Evolutionary conservation across 2,113 vertebrate species (phyloP).

Genomic region (Thalassarche chlororhynchos): DNA sequence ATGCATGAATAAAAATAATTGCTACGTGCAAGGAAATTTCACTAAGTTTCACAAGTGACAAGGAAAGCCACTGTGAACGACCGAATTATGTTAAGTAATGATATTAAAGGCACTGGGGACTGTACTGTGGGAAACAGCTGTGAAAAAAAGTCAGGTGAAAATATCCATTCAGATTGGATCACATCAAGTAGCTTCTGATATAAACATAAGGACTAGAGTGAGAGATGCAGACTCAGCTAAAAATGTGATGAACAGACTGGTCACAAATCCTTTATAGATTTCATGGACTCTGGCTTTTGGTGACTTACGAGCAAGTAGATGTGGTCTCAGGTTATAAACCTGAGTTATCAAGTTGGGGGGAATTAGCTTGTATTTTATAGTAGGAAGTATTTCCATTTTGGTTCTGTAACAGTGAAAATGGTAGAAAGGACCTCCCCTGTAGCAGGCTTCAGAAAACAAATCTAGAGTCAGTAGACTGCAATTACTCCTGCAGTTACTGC

Average conservation of each 20-base stretch:
- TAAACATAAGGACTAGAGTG: neutral
- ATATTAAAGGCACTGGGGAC: neutral
- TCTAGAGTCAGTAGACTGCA: neutral
- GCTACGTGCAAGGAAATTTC: neutral
- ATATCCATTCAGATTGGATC: neutral
- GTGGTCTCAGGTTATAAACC: neutral
- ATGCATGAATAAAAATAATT: neutral
- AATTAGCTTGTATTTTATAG: neutral
- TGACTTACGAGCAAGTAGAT: neutral
- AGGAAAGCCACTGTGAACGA: neutral
- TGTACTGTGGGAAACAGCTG: neutral
- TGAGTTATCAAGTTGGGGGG: neutral
- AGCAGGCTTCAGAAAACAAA: neutral
- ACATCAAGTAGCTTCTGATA: neutral
- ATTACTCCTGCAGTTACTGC: neutral
- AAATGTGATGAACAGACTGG: neutral
- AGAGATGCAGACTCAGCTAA: neutral
- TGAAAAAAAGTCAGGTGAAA: neutral
- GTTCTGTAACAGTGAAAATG: neutral
- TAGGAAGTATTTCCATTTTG: neutral
- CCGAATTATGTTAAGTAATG: neutral
- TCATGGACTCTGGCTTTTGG: neutral
- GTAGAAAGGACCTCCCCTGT: neutral
- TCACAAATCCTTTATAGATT: neutral
- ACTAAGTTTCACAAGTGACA: neutral